Evolutionary conservation across 2,888 invertebrate genomes (phyloP).

Genomic region (Leptopilina syphax): DNA sequence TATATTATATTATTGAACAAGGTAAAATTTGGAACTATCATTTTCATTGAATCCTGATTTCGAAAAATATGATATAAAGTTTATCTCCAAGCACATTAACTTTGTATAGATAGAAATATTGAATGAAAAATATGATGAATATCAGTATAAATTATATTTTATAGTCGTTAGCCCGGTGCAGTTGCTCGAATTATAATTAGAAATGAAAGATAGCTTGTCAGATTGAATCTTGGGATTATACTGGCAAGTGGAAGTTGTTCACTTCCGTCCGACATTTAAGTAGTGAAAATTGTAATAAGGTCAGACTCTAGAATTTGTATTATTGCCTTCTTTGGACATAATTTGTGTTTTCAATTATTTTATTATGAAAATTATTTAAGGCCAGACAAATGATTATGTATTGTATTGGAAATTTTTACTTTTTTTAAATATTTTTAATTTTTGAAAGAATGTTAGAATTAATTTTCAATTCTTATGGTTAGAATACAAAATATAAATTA

Average conservation of each 20-base stretch:
- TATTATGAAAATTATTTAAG: neutral
- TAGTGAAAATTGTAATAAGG: slow-evolving; percentile 48
- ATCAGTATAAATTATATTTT: slow-evolving; percentile 23
- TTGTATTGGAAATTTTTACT: no score
- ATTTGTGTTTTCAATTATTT: neutral
- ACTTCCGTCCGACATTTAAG: slow-evolving; percentile 53
- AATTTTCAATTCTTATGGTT: no score
- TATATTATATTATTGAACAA: no score
- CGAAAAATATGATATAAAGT: neutral
- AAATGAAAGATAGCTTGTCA: slow-evolving; percentile 51
- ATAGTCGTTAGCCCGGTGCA: slow-evolving; percentile 28
- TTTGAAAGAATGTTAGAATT: neutral
- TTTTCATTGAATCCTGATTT: neutral
- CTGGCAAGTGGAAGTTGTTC: slow-evolving; percentile 52
- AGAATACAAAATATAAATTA: no score
- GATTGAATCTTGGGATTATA: slow-evolving; percentile 48
- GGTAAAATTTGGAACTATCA: no score
- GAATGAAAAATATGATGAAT: slow-evolving; percentile 18
- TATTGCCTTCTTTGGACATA: neutral
- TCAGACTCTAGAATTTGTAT: slow-evolving; percentile 37
- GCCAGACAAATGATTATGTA: no score
- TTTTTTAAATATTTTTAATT: neutral
- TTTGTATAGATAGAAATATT: neutral
- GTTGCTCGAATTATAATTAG: slow-evolving; percentile 55
- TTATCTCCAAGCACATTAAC: neutral